Base-by-base conservation (phyloP, 2,113 vertebrate genomes). In the Pollachius pollachius region DNA sequence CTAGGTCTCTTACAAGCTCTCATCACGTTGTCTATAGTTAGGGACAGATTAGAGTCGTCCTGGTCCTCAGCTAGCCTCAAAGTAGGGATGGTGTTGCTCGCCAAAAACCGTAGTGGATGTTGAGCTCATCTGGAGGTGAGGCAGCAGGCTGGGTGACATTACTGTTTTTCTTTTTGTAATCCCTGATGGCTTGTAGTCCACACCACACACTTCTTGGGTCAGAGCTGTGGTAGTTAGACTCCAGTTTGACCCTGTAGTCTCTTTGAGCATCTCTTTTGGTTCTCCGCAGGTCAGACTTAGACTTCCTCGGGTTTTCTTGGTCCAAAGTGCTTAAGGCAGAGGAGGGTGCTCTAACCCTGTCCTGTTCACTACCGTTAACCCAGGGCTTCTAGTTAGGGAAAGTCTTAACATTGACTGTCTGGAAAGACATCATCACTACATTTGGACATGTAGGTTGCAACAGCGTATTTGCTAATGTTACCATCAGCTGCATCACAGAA, bases 401-500 rank as follows among this genome's bases (percentile, higher is more conserved):
- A 21, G 15, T 59, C 9, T n/a, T 59, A 18, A 59, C 15, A 59
- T 59, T 59, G n/a, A n/a, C n/a, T n/a, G n/a, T n/a, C n/a, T n/a
- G n/a, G n/a, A n/a, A n/a, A n/a, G n/a, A n/a, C n/a, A n/a, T n/a
- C n/a, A n/a, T n/a, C n/a, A n/a, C n/a, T n/a, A n/a, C n/a, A n/a
- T n/a, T n/a, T n/a, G n/a, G n/a, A n/a, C n/a, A n/a, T n/a, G n/a
- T n/a, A n/a, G n/a, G n/a, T n/a, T n/a, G n/a, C n/a, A n/a, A n/a
- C n/a, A n/a, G n/a, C n/a, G n/a, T n/a, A n/a, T n/a, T n/a, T n/a
- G n/a, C n/a, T n/a, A n/a, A n/a, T n/a, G n/a, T n/a, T n/a, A n/a
- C n/a, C n/a, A n/a, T 64, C 13, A 34, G 21, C 27, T 37, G 62
- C 62, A 64, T n/a, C n/a, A n/a, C 62, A 64, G 27, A 37, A 64